Evolutionary conservation across 2,888 invertebrate species (phyloP), one percentile per base, ranked within the genome.

Genomic region (Spisula subtruncata): DNA sequence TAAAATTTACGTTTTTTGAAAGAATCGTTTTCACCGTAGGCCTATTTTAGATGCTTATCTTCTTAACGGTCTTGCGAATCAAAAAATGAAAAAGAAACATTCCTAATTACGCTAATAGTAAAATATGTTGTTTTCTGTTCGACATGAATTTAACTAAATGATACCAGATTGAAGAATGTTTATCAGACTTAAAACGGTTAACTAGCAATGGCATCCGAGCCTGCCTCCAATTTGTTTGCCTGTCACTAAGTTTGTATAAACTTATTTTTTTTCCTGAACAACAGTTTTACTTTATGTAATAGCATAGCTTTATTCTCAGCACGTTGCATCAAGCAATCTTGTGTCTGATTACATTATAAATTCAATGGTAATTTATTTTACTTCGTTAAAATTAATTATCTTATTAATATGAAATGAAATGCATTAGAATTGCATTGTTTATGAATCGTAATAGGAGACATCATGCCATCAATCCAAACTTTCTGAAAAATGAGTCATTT

Each of bases 121-220:
- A 75, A 35, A 75, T 16, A 75, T 75, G 75, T 75, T 75, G 35
- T 75, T 29, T 75, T 75, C 75, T 35, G 35, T 75, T 75, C 18
- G 35, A 75, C 35, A 75, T 35, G 35, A 75, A 75, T 75, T 75
- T 35, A 75, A 75, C 75, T 75, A 75, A 75, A 75, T 35, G 14
- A 8, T 35, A 32, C 29, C 75, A 75, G 75, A 75, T 75, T 75
- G 75, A 6, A 5, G 29, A 35, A 75, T 75, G 29, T 32, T 32
- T 25, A 18, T 32, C 75, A 18, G 75, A 35, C 16, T 29, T 25
- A 32, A 75, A 1, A 75, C 35, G 32, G 75, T 75, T 75, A 75
- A 75, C 75, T 32, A 75, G 32, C 29, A 12, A 75, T 75, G 75
- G 75, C 75, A 75, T 32, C 14, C 32, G 29, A 35, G 75, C n/a